Base-by-base conservation (phyloP, 2,888 invertebrate genomes). In the Drosophila hamatofila region DNA sequence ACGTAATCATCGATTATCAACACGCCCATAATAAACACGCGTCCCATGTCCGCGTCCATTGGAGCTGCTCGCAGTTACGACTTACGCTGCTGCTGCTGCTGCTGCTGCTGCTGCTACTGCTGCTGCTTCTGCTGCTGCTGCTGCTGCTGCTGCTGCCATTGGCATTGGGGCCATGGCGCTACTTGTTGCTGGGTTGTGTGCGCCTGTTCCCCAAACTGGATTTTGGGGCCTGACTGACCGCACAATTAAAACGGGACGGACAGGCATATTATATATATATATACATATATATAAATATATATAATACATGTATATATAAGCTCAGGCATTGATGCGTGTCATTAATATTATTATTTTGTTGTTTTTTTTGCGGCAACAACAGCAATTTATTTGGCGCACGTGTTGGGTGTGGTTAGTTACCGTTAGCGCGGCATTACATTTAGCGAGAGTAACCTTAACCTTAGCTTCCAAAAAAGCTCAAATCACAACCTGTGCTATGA, bases 171-270 rank as follows among this genome's bases (percentile, higher is more conserved):
- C 76, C 64, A 67, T 55, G 55, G 54, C 62, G 58, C 57, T 63
- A 81, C 88, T 78, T 80, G 82, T 76, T 84, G 75, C 67, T 27
- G 25, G 52, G 11, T 72, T 58, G 82, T 92, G 92, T 68, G 89
- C 91, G 89, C 92, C 92, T 92, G 92, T 89, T 92, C 86, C 74
- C 81, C 77, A 86, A 90, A 91, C 92, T 91, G 91, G 90, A 91
- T 92, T 91, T 92, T 92, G 92, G 92, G 92, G 92, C 91, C 91
- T 89, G 91, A 92, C 91, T 92, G 92, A 92, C 92, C 92, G 90
- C 91, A 89, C 84, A 85, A 80, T 72, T 76, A 70, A 74, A 72
- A 81, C 86, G 82, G 88, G 88, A 86, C 85, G 83, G 88, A 84
- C 84, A 84, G 70, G 80, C 62, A 75, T 39, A 51, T 58, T 41